Conservation (phyloP, 2,888 invertebrate species). For the Exocentrus adspersus region DNA sequence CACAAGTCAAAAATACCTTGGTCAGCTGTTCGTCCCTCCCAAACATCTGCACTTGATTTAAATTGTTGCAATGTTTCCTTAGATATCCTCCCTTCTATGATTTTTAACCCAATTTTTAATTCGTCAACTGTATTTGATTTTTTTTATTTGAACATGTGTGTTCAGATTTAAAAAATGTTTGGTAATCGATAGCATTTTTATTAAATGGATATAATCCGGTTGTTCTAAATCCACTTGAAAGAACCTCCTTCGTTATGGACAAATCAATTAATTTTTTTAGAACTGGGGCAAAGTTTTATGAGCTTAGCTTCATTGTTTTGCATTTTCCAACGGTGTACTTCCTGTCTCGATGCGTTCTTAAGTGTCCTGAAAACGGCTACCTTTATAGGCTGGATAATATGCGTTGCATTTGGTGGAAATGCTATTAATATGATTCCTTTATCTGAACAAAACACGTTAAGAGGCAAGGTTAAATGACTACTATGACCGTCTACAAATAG, state of each 20-base stretch:
- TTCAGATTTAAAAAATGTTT: conserved; percentile 19
- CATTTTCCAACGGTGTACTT: conserved; percentile 26
- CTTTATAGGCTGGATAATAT: conserved; percentile 22
- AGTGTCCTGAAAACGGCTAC: conserved; percentile 26
- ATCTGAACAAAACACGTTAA: conserved; percentile 29
- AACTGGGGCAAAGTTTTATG: conserved; percentile 17
- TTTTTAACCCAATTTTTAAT: no score
- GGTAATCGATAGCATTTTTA: conserved; percentile 23
- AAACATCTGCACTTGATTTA: not conserved
- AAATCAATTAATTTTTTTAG: conserved; percentile 19
- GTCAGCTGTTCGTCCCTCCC: not conserved
- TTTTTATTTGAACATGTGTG: not conserved
- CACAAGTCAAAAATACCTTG: not conserved
- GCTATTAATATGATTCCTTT: conserved; percentile 26
- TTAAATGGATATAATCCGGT: conserved; percentile 20
- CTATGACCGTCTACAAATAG: conserved; percentile 29
- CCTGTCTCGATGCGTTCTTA: conserved; percentile 23
- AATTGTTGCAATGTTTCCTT: no score
- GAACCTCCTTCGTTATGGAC: conserved; percentile 16
- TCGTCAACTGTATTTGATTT: no score
- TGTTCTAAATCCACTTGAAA: conserved; percentile 22
- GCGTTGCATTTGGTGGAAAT: conserved; percentile 18
- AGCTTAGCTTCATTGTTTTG: conserved; percentile 12
- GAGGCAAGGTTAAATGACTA: conserved; percentile 27
- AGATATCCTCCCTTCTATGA: no score